Conservation (phyloP, 1,140 invertebrate species). For the Leptinotarsa defecta region DNA sequence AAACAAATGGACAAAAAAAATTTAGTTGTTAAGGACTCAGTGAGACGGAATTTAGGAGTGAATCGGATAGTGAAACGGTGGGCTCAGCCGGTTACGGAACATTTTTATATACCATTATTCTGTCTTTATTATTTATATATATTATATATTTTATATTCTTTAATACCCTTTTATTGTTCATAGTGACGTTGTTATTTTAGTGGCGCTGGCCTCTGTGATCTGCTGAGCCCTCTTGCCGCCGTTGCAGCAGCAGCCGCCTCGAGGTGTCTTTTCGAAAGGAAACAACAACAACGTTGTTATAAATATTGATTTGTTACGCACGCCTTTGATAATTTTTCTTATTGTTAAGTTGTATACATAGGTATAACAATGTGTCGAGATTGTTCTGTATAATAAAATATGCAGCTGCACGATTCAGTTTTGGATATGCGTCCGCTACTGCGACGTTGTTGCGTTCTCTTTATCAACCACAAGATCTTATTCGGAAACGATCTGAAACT, state of each 20-base stretch:
- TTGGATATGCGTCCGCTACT: slow-evolving; percentile 36
- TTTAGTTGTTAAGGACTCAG: too few relatives aligned
- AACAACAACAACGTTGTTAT: slow-evolving; percentile 10
- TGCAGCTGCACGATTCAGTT: slow-evolving; percentile 47
- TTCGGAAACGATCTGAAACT: slow-evolving; percentile 43
- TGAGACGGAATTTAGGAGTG: neutral
- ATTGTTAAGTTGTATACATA: slow-evolving; percentile 48
- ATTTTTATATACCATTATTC: slow-evolving; percentile 4
- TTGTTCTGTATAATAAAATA: slow-evolving; percentile 52
- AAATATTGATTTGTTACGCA: slow-evolving; percentile 7
- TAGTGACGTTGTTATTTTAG: slow-evolving; percentile 20
- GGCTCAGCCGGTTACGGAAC: slow-evolving; percentile 12
- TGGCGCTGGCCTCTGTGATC: neutral
- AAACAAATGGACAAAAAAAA: too few relatives aligned
- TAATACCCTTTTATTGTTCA: slow-evolving; percentile 13
- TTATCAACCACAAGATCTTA: neutral
- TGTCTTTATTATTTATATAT: slow-evolving; percentile 15
- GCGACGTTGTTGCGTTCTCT: too few relatives aligned
- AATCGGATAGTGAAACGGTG: slow-evolving; percentile 4
- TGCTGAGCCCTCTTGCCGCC: slow-evolving; percentile 9
- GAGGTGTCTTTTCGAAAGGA: neutral
- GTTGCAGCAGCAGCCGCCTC: neutral
- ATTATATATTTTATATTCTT: slow-evolving; percentile 19
- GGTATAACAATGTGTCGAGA: slow-evolving; percentile 33
- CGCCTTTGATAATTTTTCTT: slow-evolving; percentile 25